A percentile compares a stretch with the other conserved stretches of the same genome.
Conservation (phyloP, 2,113 vertebrate species). For the Zosterops hypoxanthus region DNA sequence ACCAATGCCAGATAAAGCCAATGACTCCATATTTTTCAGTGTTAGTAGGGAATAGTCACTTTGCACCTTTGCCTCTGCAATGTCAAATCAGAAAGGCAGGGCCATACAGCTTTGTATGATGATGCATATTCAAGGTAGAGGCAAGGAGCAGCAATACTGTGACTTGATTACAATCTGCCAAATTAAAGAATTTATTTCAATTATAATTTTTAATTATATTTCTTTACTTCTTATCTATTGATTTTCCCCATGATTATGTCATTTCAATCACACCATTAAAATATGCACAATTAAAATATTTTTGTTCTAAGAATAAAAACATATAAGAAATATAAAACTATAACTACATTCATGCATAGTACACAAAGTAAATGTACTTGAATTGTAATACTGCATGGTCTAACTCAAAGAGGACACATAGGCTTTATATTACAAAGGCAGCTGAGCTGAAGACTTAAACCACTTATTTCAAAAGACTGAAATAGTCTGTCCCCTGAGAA, state of each 20-base stretch:
- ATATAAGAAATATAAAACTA: neutral
- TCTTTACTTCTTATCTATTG: neutral
- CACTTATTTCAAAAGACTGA: conserved; percentile 35
- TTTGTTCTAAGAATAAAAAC: neutral
- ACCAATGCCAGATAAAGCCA: neutral
- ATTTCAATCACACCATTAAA: neutral
- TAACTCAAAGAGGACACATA: neutral
- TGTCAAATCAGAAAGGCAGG: neutral
- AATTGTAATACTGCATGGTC: neutral
- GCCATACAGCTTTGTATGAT: neutral
- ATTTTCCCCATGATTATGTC: neutral
- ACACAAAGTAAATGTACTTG: neutral
- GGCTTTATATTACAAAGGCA: conserved; percentile 7
- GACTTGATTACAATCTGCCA: neutral
- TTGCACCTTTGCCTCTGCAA: neutral
- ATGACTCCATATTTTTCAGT: neutral
- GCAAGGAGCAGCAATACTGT: neutral
- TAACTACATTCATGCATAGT: neutral
- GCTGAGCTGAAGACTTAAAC: conserved; percentile 29
- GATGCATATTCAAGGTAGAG: neutral
- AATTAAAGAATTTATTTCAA: neutral
- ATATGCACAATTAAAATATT: neutral
- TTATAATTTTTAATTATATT: neutral
- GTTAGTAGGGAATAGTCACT: neutral
- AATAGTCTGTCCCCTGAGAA: conserved; percentile 37